Evolutionary conservation across 2,797 vertebrate species (phyloP), one percentile per base, ranked within the genome.

Genomic region (Aselliscus stoliczkanus): DNA sequence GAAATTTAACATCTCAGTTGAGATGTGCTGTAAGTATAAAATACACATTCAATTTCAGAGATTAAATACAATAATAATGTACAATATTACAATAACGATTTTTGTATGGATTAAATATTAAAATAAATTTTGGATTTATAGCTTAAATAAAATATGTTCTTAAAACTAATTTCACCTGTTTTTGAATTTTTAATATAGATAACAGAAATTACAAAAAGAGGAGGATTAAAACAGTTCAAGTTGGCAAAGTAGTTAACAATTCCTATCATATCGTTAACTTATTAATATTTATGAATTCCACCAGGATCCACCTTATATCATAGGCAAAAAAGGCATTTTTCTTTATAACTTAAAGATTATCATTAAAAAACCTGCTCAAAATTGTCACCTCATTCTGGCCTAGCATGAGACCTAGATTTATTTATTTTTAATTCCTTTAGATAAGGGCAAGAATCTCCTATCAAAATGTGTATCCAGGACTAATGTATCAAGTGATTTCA

Each of bases 261-360:
- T 94, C 17, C 3, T 11, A 18, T 77, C 37, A 88, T 18, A 13
- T 17, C 75, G 15, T 27, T 88, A 75, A 6, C 8, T 92, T 13
- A 94, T 84, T 54, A 62, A 95, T 84, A 94, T 93, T 94, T 25
- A 96, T 95, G 27, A 84, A 76, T 91, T 91, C 89, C 50, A 65
- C 6, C 17, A 93, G 52, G 14, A 82, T 47, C 31, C 11, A 73
- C 44, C 5, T 67, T 81, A 20, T 52, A 17, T 75, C 50, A 80
- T 60, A 65, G 17, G 4, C 25, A 47, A 25, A 50, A 75, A 39
- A 56, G 10, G 1, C 5, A 88, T 65, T 90, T 94, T 76, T n/a
- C 83, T 94, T 94, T 80, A 77, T 62, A 75, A 76, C 20, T 73
- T 93, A 18, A 91, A 72, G 6, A 23, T 60, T 76, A 52, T 11